Base-by-base conservation (phyloP, 1,140 invertebrate species). In the Tetraneura akinire region DNA sequence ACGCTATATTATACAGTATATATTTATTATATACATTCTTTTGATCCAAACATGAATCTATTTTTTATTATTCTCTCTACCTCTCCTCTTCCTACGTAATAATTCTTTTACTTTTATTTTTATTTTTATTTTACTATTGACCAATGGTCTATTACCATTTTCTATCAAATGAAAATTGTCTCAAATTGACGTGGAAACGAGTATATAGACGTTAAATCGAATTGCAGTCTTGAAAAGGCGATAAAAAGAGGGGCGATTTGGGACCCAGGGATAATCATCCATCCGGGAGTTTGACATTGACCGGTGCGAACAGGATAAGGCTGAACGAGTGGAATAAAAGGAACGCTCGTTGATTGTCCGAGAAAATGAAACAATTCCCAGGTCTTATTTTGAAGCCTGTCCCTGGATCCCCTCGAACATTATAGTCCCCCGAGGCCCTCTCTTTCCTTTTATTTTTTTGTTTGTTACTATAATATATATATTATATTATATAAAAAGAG, bases 331-430 rank as follows among this genome's bases (percentile, higher is more conserved):
- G 73, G 62, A 66, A 81, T 82, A 81, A 81, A 82, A 81, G 82
- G 82, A 78, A 62, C 74, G 55, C 55, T 78, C 74, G 74, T 82
- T 82, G 82, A 82, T 82, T 82, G 82, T 81, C 60, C 78, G 45
- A 80, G 81, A 82, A 82, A 82, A 82, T 82, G 82, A 82, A 82
- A 82, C 82, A 82, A 82, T 82, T 82, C 82, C 82, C 82, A 82
- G 81, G 82, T 81, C 82, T 82, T 82, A 82, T 82, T 82, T 82
- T 81, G 81, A 55, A 60, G 80, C 64, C 26, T 60, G 62, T 68
- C 53, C 70, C 64, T 32, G 80, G 80, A 51, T 60, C 55, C 55
- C 51, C 47, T 57, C 45, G 57, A 74, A 70, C 64, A 47, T 47
- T 57, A 57, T 42, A 32, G 70, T 60, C 70, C 64, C 70, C 42